phyloP scores from a whole-genome alignment of 2,113 vertebrate species.

The Cacatua alba region DNA sequence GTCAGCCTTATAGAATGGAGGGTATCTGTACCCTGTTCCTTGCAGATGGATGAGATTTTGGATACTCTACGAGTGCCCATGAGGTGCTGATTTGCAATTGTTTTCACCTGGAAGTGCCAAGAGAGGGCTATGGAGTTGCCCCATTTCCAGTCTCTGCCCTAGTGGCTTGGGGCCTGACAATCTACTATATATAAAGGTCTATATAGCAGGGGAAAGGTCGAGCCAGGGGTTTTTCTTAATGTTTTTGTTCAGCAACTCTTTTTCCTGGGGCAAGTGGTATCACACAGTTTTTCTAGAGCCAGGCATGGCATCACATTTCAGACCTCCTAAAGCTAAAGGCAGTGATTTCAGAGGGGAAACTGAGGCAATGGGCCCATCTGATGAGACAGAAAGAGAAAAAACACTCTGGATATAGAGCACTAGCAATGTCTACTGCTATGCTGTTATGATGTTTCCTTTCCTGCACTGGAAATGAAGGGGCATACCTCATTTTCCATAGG shows the following conservation, averaged over 20 bases:
- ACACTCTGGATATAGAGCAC: neutral
- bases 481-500: neutral
- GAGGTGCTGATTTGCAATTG: neutral
- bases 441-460: neutral
- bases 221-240: neutral
- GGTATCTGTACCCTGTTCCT: neutral
- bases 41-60: neutral
- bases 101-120: neutral
- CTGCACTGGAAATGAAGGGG: neutral
- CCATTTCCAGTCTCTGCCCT: neutral
- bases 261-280: neutral
- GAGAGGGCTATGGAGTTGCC: neutral
- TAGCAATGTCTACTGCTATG: neutral
- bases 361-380: neutral
- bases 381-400: neutral
- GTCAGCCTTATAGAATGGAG: neutral
- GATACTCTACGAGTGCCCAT: neutral
- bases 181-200: neutral
- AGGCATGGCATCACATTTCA: neutral
- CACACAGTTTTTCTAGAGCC: neutral
- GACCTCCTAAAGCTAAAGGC: neutral
- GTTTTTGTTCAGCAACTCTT: neutral
- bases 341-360: neutral
- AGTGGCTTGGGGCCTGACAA: neutral
- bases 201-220: neutral